Conservation (phyloP, 2,888 invertebrate species). For the Sthenelais limicola region DNA sequence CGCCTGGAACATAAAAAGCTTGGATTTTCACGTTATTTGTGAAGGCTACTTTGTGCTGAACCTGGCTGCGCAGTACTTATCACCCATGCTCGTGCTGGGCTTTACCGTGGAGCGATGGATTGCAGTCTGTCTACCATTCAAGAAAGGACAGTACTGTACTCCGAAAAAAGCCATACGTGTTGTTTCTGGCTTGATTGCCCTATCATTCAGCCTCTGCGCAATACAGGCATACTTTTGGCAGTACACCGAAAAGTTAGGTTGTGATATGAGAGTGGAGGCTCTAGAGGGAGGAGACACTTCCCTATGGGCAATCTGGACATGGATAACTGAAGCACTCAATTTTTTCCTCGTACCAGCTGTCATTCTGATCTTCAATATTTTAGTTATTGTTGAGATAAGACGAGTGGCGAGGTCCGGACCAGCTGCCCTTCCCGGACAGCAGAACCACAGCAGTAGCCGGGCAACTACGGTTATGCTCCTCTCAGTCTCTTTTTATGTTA, state of each 20-base stretch:
- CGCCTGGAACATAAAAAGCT: conserved; percentile 65
- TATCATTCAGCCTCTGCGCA: conserved; percentile 58
- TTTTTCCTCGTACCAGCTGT: conserved; percentile 66
- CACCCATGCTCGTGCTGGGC: conserved; percentile 69
- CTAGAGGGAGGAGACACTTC: conserved; percentile 50
- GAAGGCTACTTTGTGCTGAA: conserved; percentile 65
- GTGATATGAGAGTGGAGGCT: conserved; percentile 55
- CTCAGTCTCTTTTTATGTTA: conserved; percentile 71
- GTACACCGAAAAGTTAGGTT: conserved; percentile 57
- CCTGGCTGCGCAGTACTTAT: conserved; percentile 66
- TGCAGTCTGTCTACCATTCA: conserved; percentile 59
- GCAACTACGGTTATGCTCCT: conserved; percentile 70
- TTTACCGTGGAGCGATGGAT: conserved; percentile 71
- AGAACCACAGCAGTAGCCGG: conserved; percentile 53
- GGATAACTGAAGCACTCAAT: conserved; percentile 65
- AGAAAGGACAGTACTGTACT: conserved; percentile 66
- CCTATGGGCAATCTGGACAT: conserved; percentile 65
- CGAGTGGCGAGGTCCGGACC: conserved; percentile 54
- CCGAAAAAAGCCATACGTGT: conserved; percentile 62
- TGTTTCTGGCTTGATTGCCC: conserved; percentile 54
- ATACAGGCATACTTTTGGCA: conserved; percentile 69
- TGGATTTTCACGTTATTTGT: conserved; percentile 61
- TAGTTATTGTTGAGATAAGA: conserved; percentile 68
- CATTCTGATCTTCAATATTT: conserved; percentile 67
- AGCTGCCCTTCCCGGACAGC: conserved; percentile 12